Evolutionary conservation across 2,113 vertebrate species (phyloP).

Genomic region (Hypanus sabinus): DNA sequence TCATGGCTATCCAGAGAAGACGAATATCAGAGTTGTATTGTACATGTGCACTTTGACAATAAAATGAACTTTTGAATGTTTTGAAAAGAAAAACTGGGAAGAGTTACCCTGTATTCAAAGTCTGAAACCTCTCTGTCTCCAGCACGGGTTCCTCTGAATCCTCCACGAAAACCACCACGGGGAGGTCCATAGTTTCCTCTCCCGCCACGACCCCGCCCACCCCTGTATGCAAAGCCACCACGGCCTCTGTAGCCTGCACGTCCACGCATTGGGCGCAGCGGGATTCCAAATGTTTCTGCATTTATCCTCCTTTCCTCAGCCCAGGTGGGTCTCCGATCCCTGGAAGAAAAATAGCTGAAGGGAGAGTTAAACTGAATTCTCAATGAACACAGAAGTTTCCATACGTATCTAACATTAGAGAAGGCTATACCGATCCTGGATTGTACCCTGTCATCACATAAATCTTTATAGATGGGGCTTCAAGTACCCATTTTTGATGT

Average conservation of each 20-base stretch:
- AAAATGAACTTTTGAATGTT: no score
- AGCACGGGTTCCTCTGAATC: constrained; percentile 76
- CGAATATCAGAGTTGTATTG: no score
- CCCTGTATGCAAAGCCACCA: constrained; percentile 76
- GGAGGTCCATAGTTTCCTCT: constrained; percentile 71
- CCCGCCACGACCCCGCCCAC: constrained; percentile 69
- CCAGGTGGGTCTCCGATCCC: constrained; percentile 90
- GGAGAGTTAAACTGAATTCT: constrained; percentile 2
- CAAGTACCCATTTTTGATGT: no score
- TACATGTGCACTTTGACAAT: no score
- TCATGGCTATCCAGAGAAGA: no score
- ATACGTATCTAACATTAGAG: no score
- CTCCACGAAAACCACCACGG: constrained; percentile 76
- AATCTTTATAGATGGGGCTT: no score
- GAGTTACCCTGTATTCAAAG: constrained; percentile 86
- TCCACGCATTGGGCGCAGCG: constrained; percentile 76
- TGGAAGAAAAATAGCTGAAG: constrained; percentile 44
- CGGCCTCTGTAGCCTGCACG: constrained; percentile 79
- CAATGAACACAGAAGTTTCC: background rate
- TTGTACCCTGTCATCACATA: no score
- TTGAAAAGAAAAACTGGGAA: background rate
- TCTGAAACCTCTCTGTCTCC: constrained; percentile 86
- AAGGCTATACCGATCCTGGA: no score
- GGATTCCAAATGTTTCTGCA: constrained; percentile 90
- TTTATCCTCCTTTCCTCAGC: constrained; percentile 91